Evolutionary conservation across 1,140 invertebrate genomes (phyloP).

Genomic region (Formica exsecta): DNA sequence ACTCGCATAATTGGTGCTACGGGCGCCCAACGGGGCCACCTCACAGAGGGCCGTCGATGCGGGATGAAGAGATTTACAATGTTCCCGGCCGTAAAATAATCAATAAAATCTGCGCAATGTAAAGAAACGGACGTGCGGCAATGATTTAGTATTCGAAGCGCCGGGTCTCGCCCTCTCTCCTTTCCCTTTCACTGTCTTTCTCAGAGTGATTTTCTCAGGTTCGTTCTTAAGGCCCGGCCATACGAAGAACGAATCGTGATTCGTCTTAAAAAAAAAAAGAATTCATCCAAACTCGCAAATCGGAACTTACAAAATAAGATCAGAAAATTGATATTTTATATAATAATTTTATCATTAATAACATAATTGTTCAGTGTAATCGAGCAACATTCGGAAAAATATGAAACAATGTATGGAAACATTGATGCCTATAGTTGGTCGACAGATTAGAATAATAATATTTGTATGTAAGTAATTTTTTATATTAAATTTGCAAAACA

Average conservation of each 20-base stretch:
- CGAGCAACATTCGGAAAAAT: background rate
- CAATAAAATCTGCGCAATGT: slow-evolving; percentile 86
- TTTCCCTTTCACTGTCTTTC: slow-evolving; percentile 10
- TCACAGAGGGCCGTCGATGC: slow-evolving; percentile 75
- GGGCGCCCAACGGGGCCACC: slow-evolving; percentile 76
- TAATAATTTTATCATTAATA: background rate
- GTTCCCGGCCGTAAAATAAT: slow-evolving; percentile 86
- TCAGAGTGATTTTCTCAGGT: slow-evolving; percentile 41
- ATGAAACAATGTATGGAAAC: background rate
- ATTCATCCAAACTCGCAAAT: background rate
- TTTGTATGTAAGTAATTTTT: background rate
- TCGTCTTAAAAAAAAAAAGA: background rate
- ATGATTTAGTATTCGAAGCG: slow-evolving; percentile 84
- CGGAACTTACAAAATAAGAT: background rate
- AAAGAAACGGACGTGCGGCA: slow-evolving; percentile 85
- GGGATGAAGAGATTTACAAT: slow-evolving; percentile 86
- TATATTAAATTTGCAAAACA: background rate
- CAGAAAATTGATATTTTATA: background rate
- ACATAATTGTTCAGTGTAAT: background rate
- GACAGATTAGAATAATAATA: background rate
- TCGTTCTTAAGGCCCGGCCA: slow-evolving; percentile 58
- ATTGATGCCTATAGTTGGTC: background rate
- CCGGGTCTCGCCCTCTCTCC: slow-evolving; percentile 63
- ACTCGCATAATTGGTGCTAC: slow-evolving; percentile 81
- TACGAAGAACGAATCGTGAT: background rate